These are phyloP conservation scores for Agrotis ipsilon DNA, from an alignment of 2,888 invertebrate species.

Conservation along the genomic window DNA sequence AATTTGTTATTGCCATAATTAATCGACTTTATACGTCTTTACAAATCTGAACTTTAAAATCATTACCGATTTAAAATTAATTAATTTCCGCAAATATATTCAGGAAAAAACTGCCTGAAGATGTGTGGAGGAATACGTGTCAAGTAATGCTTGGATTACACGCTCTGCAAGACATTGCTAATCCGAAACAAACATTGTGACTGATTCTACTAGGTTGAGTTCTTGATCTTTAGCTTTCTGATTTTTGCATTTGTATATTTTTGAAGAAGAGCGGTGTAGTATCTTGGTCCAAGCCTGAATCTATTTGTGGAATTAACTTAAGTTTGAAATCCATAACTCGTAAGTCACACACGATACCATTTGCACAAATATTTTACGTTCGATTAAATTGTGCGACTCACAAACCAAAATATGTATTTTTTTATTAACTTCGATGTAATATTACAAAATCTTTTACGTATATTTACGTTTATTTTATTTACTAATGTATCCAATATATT, in stretches of 20 bases:
- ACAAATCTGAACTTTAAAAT: not conserved
- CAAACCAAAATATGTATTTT: not conserved
- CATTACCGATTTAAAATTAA: not conserved
- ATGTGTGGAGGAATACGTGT: not conserved
- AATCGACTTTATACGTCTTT: not conserved
- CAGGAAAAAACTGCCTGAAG: not conserved
- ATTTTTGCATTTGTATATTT: not conserved
- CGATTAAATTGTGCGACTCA: conserved; percentile 3
- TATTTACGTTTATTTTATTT: conserved; percentile 45
- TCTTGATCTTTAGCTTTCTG: too few relatives aligned
- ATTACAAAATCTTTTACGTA: conserved; percentile 46
- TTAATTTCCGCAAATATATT: not conserved
- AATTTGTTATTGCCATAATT: not conserved
- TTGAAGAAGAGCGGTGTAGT: not conserved
- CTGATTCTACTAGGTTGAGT: too few relatives aligned
- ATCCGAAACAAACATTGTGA: too few relatives aligned
- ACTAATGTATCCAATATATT: conserved; percentile 48
- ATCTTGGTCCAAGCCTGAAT: not conserved
- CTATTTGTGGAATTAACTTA: not conserved
- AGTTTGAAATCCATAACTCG: too few relatives aligned
- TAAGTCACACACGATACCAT: too few relatives aligned
- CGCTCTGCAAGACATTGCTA: too few relatives aligned
- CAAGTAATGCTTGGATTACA: too few relatives aligned
- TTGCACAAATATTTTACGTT: not conserved
- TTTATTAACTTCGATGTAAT: conserved; percentile 44